Evolutionary conservation across 1,140 invertebrate species (phyloP).

Genomic region (Saccostrea cuccullata): DNA sequence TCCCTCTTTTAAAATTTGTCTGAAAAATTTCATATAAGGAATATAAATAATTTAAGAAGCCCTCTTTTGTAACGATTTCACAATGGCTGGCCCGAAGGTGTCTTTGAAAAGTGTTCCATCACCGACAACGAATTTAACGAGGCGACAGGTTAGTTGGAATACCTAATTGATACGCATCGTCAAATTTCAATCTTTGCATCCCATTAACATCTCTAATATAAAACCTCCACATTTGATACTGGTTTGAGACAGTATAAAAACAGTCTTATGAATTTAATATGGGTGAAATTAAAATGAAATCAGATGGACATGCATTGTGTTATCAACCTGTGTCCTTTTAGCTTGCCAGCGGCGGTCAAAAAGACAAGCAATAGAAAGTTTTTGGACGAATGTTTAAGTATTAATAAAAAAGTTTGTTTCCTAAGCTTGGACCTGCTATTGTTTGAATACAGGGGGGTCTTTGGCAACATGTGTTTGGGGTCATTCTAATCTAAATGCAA

Average conservation of each 20-base stretch:
- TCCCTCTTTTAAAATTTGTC: conserved; percentile 31
- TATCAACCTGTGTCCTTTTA: neutral
- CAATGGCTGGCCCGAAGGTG: neutral
- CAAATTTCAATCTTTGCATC: conserved; percentile 24
- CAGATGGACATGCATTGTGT: neutral
- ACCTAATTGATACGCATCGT: conserved; percentile 28
- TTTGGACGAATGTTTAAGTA: neutral
- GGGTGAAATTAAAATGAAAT: conserved; percentile 12
- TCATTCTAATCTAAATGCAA: neutral
- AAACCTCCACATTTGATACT: conserved; percentile 13
- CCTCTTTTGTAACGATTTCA: conserved; percentile 21
- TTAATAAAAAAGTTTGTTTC: conserved; percentile 5
- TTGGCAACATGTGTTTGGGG: conserved; percentile 9
- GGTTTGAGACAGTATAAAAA: conserved; percentile 19
- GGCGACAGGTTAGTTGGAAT: conserved; percentile 25
- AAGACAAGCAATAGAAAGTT: neutral
- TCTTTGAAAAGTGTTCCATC: conserved; percentile 6
- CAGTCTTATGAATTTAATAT: conserved; percentile 17
- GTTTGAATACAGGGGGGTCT: neutral
- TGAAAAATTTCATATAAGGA: conserved; percentile 19
- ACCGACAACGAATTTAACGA: conserved; percentile 19
- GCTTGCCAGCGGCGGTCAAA: neutral
- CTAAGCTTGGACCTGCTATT: neutral
- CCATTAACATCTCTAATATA: conserved; percentile 34
- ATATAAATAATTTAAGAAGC: conserved; percentile 20